Evolutionary conservation across 1,140 invertebrate species (phyloP).

Genomic region (Diabrotica virgifera): DNA sequence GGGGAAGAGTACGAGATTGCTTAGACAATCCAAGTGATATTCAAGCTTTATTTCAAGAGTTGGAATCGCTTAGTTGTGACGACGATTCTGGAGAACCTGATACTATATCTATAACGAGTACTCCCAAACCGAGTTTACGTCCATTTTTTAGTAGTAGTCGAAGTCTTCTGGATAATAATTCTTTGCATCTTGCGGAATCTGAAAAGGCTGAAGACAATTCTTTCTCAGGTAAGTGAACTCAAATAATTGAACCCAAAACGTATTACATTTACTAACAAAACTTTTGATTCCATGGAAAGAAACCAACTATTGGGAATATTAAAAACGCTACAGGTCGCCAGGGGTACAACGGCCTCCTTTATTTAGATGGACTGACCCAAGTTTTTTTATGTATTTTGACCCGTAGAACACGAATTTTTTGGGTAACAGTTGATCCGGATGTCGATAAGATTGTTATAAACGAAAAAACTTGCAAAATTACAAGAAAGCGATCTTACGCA

Average conservation of each 20-base stretch:
- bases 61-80: slow-evolving; percentile 83
- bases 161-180: slow-evolving; percentile 59
- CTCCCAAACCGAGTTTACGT: slow-evolving; percentile 90
- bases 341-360: too few relatives aligned
- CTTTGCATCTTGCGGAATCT: slow-evolving; percentile 30
- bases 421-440: too few relatives aligned
- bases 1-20: slow-evolving; percentile 36
- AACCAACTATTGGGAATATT: too few relatives aligned
- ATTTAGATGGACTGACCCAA: too few relatives aligned
- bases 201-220: slow-evolving; percentile 33
- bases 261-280: too few relatives aligned
- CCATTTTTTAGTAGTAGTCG: slow-evolving; percentile 91
- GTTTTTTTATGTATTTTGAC: too few relatives aligned
- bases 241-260: not conserved
- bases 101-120: slow-evolving; percentile 93
- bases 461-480: too few relatives aligned
- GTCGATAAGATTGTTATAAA: too few relatives aligned
- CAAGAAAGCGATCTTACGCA: too few relatives aligned
- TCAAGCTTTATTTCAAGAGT: slow-evolving; percentile 68
- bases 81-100: slow-evolving; percentile 92
- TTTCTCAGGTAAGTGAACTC: slow-evolving; percentile 30
- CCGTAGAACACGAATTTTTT: too few relatives aligned
- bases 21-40: slow-evolving; percentile 48
- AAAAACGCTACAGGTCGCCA: too few relatives aligned
- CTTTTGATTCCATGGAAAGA: too few relatives aligned